A percentile compares a stretch with the other conserved stretches of the same genome.
Conservation (phyloP, 2,113 vertebrate genomes). For the Macquaria ambigua region DNA sequence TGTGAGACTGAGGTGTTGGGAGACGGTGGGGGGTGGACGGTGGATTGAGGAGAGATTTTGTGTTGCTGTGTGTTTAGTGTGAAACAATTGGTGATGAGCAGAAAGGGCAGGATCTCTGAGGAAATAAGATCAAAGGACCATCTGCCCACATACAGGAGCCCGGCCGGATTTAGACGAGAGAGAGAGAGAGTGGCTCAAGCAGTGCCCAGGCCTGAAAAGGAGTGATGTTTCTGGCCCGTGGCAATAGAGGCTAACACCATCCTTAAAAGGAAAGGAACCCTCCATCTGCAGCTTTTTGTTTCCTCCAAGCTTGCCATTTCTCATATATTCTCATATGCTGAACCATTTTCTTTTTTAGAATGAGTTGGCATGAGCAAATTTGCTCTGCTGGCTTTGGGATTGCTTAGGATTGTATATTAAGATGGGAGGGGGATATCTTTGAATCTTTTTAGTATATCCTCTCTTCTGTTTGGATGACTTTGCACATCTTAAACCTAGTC, state of each 20-base stretch:
- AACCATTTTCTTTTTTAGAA: constrained; percentile 52
- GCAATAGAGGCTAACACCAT: constrained; percentile 58
- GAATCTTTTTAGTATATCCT: neutral
- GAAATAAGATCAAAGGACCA: constrained; percentile 84
- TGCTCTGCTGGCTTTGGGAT: constrained; percentile 40
- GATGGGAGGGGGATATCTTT: constrained; percentile 1
- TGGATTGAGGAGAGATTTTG: constrained; percentile 45
- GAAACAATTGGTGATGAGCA: constrained; percentile 77
- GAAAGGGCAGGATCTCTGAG: constrained; percentile 79
- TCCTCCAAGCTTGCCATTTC: constrained; percentile 47
- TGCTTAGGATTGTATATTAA: constrained; percentile 28
- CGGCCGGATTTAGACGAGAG: constrained; percentile 52
- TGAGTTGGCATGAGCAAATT: constrained; percentile 46
- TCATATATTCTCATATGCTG: constrained; percentile 42
- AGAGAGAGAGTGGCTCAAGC: constrained; percentile 45
- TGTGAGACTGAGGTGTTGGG: constrained; percentile 35
- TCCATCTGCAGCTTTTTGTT: constrained; percentile 66
- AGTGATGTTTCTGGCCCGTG: constrained; percentile 66
- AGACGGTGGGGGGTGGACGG: constrained; percentile 11
- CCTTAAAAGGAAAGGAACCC: constrained; percentile 60
- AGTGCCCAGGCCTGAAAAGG: constrained; percentile 48
- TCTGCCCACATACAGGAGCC: constrained; percentile 75
- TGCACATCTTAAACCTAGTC: constrained; percentile 7
- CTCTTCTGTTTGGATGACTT: constrained; percentile 12
- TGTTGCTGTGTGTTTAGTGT: constrained; percentile 61